Conservation (phyloP, 2,888 invertebrate species). For the Dasysyrphus albostriatus region DNA sequence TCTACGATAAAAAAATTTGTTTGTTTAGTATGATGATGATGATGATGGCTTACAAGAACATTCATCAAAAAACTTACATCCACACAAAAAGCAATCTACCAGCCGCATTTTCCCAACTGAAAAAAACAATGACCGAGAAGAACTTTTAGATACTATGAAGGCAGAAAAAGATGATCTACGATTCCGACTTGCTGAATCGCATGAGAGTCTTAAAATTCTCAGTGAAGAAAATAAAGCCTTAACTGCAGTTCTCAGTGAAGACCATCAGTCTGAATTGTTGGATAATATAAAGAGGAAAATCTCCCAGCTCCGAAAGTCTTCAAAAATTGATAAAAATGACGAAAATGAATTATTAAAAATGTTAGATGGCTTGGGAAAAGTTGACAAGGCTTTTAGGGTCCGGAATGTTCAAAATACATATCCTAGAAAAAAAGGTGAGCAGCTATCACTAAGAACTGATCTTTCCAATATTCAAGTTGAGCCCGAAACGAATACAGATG, state of each 20-base stretch:
- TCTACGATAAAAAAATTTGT: not conserved
- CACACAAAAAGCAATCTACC: not conserved
- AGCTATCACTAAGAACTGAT: conserved; percentile 77
- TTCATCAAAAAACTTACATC: not conserved
- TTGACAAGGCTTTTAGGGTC: conserved; percentile 79
- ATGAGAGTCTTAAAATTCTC: conserved; percentile 76
- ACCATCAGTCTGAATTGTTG: conserved; percentile 77
- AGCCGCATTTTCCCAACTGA: not conserved
- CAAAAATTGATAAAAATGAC: conserved; percentile 79
- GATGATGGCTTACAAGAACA: conserved; percentile 16
- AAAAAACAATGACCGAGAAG: not conserved
- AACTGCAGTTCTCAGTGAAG: conserved; percentile 77
- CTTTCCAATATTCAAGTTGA: conserved; percentile 77
- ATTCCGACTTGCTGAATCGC: conserved; percentile 76
- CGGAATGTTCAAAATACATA: conserved; percentile 79
- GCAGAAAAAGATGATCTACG: conserved; percentile 78
- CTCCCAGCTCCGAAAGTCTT: conserved; percentile 76
- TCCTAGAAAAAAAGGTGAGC: conserved; percentile 79
- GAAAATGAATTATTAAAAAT: conserved; percentile 78
- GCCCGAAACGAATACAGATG: conserved; percentile 78
- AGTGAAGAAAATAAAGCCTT: conserved; percentile 78
- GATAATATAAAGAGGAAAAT: conserved; percentile 78
- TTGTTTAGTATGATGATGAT: conserved; percentile 9
- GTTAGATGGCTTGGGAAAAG: conserved; percentile 69
- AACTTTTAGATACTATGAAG: not conserved